Conservation (phyloP, 2,888 invertebrate species). For the Sipha maydis region DNA sequence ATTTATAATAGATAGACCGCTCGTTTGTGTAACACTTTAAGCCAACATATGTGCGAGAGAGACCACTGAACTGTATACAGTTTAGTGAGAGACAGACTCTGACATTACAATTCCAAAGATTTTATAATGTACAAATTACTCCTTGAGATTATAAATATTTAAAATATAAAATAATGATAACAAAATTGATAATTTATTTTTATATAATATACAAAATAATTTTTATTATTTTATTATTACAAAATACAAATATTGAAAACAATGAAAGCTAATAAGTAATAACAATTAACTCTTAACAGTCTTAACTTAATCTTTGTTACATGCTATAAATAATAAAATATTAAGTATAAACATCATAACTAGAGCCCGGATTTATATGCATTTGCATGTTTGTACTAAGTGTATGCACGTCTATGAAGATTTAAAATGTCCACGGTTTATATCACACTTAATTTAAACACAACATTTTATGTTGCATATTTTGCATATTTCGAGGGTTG, state of each 20-base stretch:
- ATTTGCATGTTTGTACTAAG: no score
- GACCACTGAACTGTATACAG: no score
- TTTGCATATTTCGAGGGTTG: no score
- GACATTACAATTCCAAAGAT: not conserved
- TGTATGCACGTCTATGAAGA: no score
- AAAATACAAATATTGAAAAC: not conserved
- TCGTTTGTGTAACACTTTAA: not conserved
- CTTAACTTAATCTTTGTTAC: not conserved
- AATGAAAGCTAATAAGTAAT: no score
- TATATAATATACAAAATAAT: no score
- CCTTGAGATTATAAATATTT: slow-evolving; percentile 17
- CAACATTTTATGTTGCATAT: no score
- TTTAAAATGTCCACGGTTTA: no score
- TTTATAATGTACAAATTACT: not conserved
- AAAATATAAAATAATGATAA: not conserved
- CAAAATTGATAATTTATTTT: no score
- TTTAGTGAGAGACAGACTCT: not conserved
- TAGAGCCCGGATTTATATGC: no score
- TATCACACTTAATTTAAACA: not conserved
- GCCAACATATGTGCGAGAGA: slow-evolving; percentile 3
- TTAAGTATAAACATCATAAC: not conserved
- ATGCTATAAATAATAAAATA: slow-evolving; percentile 8
- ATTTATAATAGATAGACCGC: slow-evolving; percentile 3
- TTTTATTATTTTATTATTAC: no score
- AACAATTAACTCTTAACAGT: not conserved